These are phyloP conservation scores for Chinchilla lanigera DNA, from an alignment of 2,113 vertebrate species.

Conservation along the genomic window DNA sequence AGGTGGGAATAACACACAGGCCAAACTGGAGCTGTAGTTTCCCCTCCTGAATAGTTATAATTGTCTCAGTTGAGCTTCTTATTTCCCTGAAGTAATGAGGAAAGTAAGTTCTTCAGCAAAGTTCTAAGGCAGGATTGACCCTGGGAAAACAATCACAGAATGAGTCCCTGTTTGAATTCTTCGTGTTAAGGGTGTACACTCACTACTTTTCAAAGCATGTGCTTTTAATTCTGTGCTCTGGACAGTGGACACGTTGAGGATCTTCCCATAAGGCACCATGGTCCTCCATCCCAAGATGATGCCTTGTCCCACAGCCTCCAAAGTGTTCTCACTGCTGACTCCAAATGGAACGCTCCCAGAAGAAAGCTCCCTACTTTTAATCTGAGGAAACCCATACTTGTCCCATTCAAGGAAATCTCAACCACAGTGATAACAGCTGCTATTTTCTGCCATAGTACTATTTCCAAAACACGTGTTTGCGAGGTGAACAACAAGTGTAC, in stretches of 20 bases:
- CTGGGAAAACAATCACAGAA: constrained; percentile 40
- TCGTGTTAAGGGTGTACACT: background rate
- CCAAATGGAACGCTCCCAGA: background rate
- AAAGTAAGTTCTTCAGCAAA: constrained; percentile 35
- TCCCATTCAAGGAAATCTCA: background rate
- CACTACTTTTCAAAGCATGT: background rate
- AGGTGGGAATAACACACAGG: constrained; percentile 21
- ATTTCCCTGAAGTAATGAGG: constrained; percentile 46
- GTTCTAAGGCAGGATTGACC: constrained; percentile 33
- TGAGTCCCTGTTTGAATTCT: constrained; percentile 16
- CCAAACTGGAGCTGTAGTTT: constrained; percentile 25
- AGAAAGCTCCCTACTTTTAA: background rate
- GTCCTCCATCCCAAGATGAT: background rate
- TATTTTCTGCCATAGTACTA: background rate
- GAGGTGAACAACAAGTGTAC: background rate
- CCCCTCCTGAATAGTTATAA: constrained; percentile 62
- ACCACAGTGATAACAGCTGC: background rate
- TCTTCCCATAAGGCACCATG: background rate
- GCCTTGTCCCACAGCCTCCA: background rate
- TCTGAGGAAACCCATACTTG: background rate
- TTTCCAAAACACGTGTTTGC: background rate
- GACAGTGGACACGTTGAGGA: background rate
- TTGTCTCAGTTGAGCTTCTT: constrained; percentile 39
- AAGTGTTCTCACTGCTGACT: background rate
- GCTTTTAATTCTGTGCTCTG: background rate